These are phyloP conservation scores for Rhodeus uyekii DNA, from an alignment of 2,797 vertebrate species.

Conservation along the genomic window DNA sequence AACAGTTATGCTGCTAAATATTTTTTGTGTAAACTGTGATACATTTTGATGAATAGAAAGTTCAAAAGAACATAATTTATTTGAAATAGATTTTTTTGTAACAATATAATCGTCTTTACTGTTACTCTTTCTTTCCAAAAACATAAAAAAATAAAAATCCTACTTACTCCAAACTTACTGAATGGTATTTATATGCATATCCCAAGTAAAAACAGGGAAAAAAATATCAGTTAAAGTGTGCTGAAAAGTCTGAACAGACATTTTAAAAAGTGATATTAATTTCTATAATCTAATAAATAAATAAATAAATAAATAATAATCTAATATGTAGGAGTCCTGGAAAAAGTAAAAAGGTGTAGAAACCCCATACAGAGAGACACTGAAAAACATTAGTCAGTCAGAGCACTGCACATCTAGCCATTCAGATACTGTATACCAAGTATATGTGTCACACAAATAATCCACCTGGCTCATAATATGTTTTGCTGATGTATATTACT, in stretches of 20 bases:
- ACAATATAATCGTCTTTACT: not conserved
- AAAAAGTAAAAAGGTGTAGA: conserved; percentile 3
- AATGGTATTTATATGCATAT: not conserved
- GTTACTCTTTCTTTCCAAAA: not conserved
- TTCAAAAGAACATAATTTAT: not conserved
- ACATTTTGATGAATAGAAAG: not conserved
- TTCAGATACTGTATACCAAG: not conserved
- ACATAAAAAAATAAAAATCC: no score
- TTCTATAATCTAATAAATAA: no score
- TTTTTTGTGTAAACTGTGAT: not conserved
- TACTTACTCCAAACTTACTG: not conserved
- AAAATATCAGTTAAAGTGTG: not conserved
- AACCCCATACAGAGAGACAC: no score
- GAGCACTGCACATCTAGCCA: not conserved
- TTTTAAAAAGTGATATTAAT: not conserved
- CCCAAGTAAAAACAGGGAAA: not conserved
- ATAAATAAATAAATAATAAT: no score
- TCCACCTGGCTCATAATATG: not conserved
- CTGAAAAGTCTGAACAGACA: not conserved
- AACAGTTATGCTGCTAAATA: not conserved
- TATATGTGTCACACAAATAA: not conserved
- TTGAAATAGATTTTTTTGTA: not conserved
- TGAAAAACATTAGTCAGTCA: not conserved
- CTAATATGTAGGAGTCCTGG: no score
- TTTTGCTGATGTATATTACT: not conserved